phyloP scores from a whole-genome alignment of 2,113 vertebrate species.

The Chaetodon trifascialis region DNA sequence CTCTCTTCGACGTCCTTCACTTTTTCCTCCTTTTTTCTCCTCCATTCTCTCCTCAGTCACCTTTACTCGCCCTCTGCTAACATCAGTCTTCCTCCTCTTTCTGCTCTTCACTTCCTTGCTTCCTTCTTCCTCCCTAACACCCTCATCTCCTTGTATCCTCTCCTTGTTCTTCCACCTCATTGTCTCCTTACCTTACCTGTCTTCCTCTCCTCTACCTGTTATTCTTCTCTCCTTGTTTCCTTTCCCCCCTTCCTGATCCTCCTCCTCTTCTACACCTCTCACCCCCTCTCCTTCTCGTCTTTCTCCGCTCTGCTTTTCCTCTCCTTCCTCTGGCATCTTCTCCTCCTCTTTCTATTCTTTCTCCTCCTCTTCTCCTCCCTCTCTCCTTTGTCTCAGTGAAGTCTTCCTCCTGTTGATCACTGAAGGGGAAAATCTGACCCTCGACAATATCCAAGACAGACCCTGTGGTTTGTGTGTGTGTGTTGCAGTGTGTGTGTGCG shows the following conservation, averaged over 20 bases:
- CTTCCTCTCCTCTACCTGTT: no score
- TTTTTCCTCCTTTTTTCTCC: conserved; percentile 4
- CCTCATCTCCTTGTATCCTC: no score
- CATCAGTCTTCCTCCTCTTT: background rate
- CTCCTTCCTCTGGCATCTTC: background rate
- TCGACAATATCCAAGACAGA: conserved; percentile 4
- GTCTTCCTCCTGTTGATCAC: conserved; percentile 13
- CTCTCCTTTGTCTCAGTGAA: conserved; percentile 7
- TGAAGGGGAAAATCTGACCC: conserved; percentile 45
- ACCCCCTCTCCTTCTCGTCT: no score
- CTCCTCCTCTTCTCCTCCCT: background rate
- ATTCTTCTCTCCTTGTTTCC: background rate
- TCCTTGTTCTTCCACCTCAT: no score
- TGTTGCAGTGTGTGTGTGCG: background rate
- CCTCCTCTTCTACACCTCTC: background rate
- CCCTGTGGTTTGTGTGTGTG: conserved; percentile 19
- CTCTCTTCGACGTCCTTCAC: background rate
- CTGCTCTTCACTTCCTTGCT: background rate
- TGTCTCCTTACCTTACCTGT: background rate
- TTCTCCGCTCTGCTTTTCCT: background rate
- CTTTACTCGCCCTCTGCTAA: background rate
- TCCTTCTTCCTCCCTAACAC: background rate
- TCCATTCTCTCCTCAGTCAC: background rate
- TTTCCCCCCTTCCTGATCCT: background rate
- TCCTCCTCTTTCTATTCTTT: background rate